A percentile compares a stretch with the other conserved stretches of the same genome.
Conservation (phyloP, 2,888 invertebrate species). For the Hypomecis atomaria region DNA sequence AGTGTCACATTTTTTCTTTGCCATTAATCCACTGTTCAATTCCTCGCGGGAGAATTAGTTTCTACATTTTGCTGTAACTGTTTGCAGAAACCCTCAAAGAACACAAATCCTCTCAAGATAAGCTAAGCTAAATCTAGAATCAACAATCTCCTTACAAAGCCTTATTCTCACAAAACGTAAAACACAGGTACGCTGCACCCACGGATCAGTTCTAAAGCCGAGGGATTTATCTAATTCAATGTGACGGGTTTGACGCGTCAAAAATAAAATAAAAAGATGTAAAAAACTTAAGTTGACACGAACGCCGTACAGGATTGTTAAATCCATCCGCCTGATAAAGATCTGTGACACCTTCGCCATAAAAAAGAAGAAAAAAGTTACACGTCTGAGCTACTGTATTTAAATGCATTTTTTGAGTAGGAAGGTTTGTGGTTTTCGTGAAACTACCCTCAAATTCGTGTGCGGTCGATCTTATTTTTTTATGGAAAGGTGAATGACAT, state of each 20-base stretch:
- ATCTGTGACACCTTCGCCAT: slow-evolving; percentile 77
- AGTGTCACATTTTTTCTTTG: too few species aligned
- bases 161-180: slow-evolving; percentile 28
- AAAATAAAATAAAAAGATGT: slow-evolving; percentile 58
- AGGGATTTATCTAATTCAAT: slow-evolving; percentile 81
- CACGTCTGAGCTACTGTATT: slow-evolving; percentile 79
- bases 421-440: slow-evolving; percentile 62
- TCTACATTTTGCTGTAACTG: neutral
- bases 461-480: slow-evolving; percentile 67
- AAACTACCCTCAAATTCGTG: slow-evolving; percentile 67
- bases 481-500: slow-evolving; percentile 62
- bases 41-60: too few species aligned
- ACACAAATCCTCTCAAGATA: neutral
- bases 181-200: slow-evolving; percentile 57
- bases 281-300: slow-evolving; percentile 71
- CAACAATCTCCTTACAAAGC: slow-evolving; percentile 14
- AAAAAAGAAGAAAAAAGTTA: slow-evolving; percentile 62
- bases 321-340: slow-evolving; percentile 78
- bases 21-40: too few species aligned
- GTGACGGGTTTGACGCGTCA: slow-evolving; percentile 75
- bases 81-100: neutral
- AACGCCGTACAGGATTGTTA: slow-evolving; percentile 78
- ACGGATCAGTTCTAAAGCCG: slow-evolving; percentile 69
- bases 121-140: slow-evolving; percentile 6
- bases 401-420: slow-evolving; percentile 67